Conservation (phyloP, 2,888 invertebrate species). For the Coleophora flavipennella region DNA sequence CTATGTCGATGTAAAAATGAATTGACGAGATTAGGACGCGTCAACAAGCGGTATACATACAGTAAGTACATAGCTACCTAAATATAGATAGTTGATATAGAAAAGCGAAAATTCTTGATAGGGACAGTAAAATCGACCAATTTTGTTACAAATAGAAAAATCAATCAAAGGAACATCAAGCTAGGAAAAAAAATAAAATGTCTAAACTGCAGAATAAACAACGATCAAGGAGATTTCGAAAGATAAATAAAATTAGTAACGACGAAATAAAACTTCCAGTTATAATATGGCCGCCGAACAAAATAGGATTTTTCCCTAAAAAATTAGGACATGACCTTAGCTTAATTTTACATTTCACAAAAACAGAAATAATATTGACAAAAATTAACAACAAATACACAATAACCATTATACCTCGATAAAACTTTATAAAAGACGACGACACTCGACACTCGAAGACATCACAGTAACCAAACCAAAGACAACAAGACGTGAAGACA, state of each 20-base stretch:
- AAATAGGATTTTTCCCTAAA: background rate
- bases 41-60: slow-evolving; percentile 46
- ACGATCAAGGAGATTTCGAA: slow-evolving; percentile 40
- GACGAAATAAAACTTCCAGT: slow-evolving; percentile 37
- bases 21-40: slow-evolving; percentile 46
- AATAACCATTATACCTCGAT: slow-evolving; percentile 50
- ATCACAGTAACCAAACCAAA: slow-evolving; percentile 32
- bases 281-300: slow-evolving; percentile 58
- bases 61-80: too few relatives aligned
- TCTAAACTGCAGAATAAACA: slow-evolving; percentile 8
- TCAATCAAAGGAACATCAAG: background rate
- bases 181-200: background rate
- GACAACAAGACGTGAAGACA: slow-evolving; percentile 12
- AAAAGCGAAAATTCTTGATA: too few relatives aligned
- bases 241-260: slow-evolving; percentile 33
- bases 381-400: slow-evolving; percentile 1
- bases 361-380: slow-evolving; percentile 3
- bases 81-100: too few relatives aligned
- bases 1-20: slow-evolving; percentile 14
- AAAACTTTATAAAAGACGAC: slow-evolving; percentile 68
- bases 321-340: background rate
- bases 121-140: too few relatives aligned
- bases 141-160: too few relatives aligned
- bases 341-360: background rate
- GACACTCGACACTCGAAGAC: slow-evolving; percentile 64